Conservation (phyloP, 2,888 invertebrate genomes). For the Cephus rjabovi region DNA sequence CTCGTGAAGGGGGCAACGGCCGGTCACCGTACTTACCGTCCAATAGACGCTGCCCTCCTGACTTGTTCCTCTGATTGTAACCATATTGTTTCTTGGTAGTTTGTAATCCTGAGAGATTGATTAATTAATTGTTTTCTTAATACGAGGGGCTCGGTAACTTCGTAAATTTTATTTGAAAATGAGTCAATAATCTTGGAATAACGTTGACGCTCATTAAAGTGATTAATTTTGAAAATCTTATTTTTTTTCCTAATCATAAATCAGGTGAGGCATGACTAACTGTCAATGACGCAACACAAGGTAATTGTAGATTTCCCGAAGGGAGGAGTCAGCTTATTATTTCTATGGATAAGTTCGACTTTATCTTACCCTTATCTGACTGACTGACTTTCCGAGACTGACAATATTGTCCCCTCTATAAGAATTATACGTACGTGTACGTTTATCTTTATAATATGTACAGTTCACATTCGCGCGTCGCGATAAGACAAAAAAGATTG, state of each 20-base stretch:
- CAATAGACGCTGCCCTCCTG: conserved; percentile 26
- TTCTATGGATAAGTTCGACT: neutral
- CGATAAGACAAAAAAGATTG: neutral
- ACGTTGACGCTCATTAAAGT: neutral
- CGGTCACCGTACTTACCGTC: conserved; percentile 63
- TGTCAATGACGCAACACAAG: neutral
- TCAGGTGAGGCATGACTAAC: neutral
- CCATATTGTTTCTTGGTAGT: neutral
- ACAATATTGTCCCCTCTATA: neutral
- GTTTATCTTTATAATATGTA: neutral
- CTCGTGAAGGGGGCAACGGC: conserved; percentile 59
- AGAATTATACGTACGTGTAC: neutral
- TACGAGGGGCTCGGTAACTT: neutral
- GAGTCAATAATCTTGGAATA: too few species aligned
- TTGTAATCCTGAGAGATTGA: neutral
- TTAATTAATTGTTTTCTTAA: neutral
- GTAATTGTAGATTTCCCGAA: neutral
- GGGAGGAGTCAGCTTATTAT: neutral
- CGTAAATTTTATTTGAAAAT: too few species aligned
- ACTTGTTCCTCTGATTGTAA: conserved; percentile 17
- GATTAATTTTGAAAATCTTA: neutral
- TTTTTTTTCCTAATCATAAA: neutral
- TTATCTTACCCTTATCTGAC: neutral
- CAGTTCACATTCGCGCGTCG: neutral
- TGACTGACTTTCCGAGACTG: neutral